Evolutionary conservation across 1,140 invertebrate species (phyloP), one percentile per base, ranked within the genome.

Genomic region (Dufourea novaeangliae): DNA sequence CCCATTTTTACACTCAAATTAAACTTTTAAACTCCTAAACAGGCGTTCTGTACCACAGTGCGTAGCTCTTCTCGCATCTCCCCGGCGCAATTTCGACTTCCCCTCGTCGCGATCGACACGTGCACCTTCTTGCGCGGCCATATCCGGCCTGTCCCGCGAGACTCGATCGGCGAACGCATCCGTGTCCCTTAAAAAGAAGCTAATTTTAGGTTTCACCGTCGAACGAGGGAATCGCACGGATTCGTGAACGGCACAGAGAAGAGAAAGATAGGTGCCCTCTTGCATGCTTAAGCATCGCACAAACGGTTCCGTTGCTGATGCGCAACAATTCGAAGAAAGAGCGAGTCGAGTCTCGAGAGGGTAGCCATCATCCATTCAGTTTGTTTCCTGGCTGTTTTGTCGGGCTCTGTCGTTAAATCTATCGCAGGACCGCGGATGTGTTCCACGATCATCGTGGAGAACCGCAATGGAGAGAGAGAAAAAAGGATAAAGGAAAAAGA

Each of bases 41-140:
- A n/a, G n/a, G n/a, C n/a, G n/a, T n/a, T n/a, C n/a, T n/a, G n/a
- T n/a, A n/a, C 22, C 22, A 8, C 1, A 1, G 22, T 37, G 25
- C 27, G 25, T 56, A 77, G 54, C 64, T 69, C 37, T 64, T 46
- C 27, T 12, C 22, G n/a, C 22, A 27, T 76, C 57, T 81, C 46
- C 72, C 72, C 61, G n/a, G 29, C 25, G 25, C 67, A 68, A 73
- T 78, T 82, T 73, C 75, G 25, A 54, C 68, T 72, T 74, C 76
- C 70, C 64, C 59, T 52, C 66, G 46, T 59, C n/a, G 39, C 61
- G 8, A 76, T 75, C 74, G 62, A 71, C 74, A 78, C 76, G 72
- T 78, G 74, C 52, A 78, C 79, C 63, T 78, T 80, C 68, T 78
- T 76, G 29, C 61, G 39, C 52, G 44, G 17, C 46, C 66, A 50